These are phyloP conservation scores for Garrulus glandarius DNA, from an alignment of 2,797 vertebrate genomes.

Conservation along the genomic window DNA sequence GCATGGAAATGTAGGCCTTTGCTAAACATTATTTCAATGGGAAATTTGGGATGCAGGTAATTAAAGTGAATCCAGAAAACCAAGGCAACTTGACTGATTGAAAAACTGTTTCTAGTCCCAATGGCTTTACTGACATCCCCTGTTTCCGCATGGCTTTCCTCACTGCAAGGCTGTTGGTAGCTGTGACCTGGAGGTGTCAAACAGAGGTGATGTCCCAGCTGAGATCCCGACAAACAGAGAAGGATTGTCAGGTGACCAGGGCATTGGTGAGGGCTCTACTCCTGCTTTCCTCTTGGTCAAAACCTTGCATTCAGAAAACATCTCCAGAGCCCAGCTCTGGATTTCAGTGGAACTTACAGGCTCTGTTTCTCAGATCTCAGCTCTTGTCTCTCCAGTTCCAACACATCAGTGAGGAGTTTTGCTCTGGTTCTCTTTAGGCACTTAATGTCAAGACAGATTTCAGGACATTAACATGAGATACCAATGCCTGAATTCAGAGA, in stretches of 20 bases:
- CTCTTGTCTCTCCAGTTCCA: not conserved
- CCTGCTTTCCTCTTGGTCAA: not conserved
- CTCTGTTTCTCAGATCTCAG: not conserved
- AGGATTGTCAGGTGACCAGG: not conserved
- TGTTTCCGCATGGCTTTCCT: not conserved
- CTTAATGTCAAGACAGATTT: not conserved
- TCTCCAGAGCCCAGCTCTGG: not conserved
- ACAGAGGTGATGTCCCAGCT: not conserved
- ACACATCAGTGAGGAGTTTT: not conserved
- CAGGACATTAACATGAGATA: not conserved
- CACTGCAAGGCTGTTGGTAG: not conserved
- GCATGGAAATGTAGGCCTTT: not conserved
- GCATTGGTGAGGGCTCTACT: not conserved
- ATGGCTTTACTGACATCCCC: not conserved
- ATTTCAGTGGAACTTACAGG: not conserved
- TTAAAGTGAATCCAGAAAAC: not conserved
- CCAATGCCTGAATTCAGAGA: not conserved
- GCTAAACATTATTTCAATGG: not conserved
- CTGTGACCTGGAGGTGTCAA: not conserved
- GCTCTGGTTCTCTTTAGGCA: not conserved
- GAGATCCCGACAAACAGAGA: not conserved
- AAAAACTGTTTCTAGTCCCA: not conserved
- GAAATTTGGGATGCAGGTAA: not conserved
- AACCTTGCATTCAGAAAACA: not conserved
- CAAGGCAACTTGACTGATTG: not conserved